phyloP scores from a whole-genome alignment of 1,140 invertebrate genomes.

The Apis dorsata region DNA sequence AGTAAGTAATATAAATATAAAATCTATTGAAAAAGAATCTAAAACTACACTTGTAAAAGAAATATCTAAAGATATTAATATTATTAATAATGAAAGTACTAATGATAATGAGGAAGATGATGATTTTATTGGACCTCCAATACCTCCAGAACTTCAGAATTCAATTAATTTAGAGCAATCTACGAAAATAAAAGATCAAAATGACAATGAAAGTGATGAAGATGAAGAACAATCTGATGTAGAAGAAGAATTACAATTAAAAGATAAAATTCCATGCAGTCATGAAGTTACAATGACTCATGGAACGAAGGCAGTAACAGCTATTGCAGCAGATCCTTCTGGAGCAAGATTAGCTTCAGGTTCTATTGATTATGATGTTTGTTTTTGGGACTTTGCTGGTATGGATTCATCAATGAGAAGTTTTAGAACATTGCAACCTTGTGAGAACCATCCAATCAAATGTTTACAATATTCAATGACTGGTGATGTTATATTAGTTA shows the following conservation, averaged over 20 bases:
- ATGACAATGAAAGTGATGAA: conserved; percentile 54
- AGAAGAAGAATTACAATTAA: conserved; percentile 79
- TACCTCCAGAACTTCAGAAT: conserved; percentile 72
- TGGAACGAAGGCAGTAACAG: conserved; percentile 92
- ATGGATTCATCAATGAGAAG: conserved; percentile 96
- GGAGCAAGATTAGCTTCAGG: conserved; percentile 96
- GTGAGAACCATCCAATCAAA: conserved; percentile 97
- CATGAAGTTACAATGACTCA: conserved; percentile 92
- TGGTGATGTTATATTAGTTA: conserved; percentile 91
- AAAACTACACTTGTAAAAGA: conserved; percentile 72
- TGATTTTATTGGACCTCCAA: conserved; percentile 82
- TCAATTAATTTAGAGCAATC: conserved; percentile 50
- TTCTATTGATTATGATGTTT: conserved; percentile 96
- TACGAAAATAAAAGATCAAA: conserved; percentile 41
- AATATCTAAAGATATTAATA: conserved; percentile 56
- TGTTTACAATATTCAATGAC: conserved; percentile 89
- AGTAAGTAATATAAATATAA: conserved; percentile 69
- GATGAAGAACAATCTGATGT: conserved; percentile 79
- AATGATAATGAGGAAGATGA: conserved; percentile 77
- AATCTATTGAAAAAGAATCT: conserved; percentile 74
- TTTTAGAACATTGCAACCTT: conserved; percentile 95
- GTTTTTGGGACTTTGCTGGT: conserved; percentile 98
- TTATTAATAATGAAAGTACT: conserved; percentile 73
- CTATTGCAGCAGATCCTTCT: conserved; percentile 93
- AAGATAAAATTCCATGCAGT: conserved; percentile 87